Percentiles rank a stretch among this genome's conserved stretches.
These are phyloP conservation scores for Saccostrea cuccullata DNA, from an alignment of 1,140 invertebrate species.

Conservation along the genomic window DNA sequence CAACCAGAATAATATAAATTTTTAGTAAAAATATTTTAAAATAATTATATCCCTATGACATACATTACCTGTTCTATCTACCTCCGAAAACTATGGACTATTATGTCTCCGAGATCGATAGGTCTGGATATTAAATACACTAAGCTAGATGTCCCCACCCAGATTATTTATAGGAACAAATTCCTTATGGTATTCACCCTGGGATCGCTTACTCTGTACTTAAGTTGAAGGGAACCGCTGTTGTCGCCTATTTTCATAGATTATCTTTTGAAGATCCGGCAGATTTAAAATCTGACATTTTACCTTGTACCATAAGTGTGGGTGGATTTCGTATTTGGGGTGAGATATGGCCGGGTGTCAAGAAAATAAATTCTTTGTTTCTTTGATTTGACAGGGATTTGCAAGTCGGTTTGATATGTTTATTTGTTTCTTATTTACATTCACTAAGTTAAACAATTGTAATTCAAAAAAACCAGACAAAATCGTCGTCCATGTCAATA, in stretches of 20 bases:
- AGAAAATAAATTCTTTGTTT: not conserved
- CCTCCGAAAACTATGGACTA: not conserved
- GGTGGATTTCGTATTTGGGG: conserved; percentile 5
- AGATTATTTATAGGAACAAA: conserved; percentile 29
- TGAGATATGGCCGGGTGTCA: not conserved
- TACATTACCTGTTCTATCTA: conserved; percentile 17
- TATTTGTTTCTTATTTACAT: conserved; percentile 6
- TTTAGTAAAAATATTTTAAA: not conserved
- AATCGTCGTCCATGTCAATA: too few relatives aligned
- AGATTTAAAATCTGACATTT: conserved; percentile 18
- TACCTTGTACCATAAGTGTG: not conserved
- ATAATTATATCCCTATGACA: not conserved
- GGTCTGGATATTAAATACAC: conserved; percentile 1
- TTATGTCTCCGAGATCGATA: not conserved
- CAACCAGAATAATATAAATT: not conserved
- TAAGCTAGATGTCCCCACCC: not conserved
- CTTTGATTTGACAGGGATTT: conserved; percentile 16
- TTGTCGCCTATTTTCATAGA: conserved; percentile 25
- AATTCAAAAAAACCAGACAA: not conserved
- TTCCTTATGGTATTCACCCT: not conserved
- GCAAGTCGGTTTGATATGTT: not conserved
- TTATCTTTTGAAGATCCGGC: conserved; percentile 35
- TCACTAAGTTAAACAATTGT: not conserved
- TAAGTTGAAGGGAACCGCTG: not conserved
- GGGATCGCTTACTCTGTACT: not conserved